A percentile compares a stretch with the other conserved stretches of the same genome.
Conservation (phyloP, 2,888 invertebrate species). For the Apocheima hispidaria region DNA sequence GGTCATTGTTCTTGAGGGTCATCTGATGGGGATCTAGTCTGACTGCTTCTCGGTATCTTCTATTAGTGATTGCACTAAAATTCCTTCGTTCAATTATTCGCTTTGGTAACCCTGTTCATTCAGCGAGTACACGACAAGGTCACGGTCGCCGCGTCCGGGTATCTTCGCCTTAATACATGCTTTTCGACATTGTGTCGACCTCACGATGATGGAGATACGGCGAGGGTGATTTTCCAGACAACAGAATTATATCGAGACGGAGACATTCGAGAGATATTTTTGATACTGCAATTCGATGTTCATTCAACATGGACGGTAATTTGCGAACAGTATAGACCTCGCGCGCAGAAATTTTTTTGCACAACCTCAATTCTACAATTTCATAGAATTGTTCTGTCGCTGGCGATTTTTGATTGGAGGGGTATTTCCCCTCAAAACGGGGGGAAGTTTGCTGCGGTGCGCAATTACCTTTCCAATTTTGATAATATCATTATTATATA, state of each 20-base stretch:
- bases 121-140: slow-evolving; percentile 10
- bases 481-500: too few species aligned
- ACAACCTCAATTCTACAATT: too few species aligned
- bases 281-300: background rate
- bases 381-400: too few species aligned
- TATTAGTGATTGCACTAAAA: background rate
- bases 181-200: slow-evolving; percentile 26
- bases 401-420: too few species aligned
- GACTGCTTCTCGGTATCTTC: background rate
- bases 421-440: too few species aligned
- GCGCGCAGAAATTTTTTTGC: too few species aligned
- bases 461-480: too few species aligned
- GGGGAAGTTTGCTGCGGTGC: too few species aligned
- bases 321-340: too few species aligned
- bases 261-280: background rate
- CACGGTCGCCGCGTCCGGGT: slow-evolving; percentile 37
- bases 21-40: too few species aligned
- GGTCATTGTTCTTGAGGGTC: too few species aligned
- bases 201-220: slow-evolving; percentile 9
- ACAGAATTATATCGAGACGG: slow-evolving; percentile 1
- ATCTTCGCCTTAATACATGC: slow-evolving; percentile 29
- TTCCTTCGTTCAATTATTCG: background rate
- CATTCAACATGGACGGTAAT: too few species aligned
- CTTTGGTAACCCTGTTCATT: slow-evolving; percentile 5
- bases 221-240: background rate